phyloP scores from a whole-genome alignment of 2,113 vertebrate species.

The Turnix velox region DNA sequence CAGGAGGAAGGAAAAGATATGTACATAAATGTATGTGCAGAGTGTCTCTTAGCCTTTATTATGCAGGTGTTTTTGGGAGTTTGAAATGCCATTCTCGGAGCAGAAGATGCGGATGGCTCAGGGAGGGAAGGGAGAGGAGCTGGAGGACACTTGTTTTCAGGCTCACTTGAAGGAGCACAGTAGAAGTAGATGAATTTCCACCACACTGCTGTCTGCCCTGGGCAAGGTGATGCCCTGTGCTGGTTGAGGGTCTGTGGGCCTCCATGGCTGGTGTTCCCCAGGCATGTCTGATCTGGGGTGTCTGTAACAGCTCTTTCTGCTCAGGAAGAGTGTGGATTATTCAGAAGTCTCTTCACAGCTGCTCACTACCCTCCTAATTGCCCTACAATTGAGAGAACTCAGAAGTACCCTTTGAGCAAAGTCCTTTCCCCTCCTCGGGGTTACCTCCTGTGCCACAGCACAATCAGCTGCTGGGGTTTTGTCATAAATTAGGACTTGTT shows the following conservation, averaged over 20 bases:
- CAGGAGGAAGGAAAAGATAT: background rate
- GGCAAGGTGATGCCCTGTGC: background rate
- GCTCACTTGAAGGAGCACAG: background rate
- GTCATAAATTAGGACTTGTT: background rate
- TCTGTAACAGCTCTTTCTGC: background rate
- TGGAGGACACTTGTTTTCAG: background rate
- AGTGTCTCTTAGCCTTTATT: constrained; percentile 25
- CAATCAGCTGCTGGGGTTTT: background rate
- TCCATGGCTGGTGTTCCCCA: background rate
- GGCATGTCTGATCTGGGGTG: background rate
- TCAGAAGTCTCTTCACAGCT: background rate
- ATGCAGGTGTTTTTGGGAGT: background rate
- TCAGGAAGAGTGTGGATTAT: background rate
- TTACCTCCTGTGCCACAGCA: background rate
- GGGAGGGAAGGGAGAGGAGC: background rate
- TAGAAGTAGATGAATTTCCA: background rate
- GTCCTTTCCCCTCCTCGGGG: background rate
- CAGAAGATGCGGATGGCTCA: background rate
- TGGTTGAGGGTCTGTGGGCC: background rate
- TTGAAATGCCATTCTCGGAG: constrained; percentile 6
- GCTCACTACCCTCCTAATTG: background rate
- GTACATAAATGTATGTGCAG: background rate
- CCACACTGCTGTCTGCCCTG: background rate
- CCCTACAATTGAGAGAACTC: background rate
- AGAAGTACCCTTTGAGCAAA: fast-evolving